Evolutionary conservation across 2,797 vertebrate species (phyloP), one percentile per base, ranked within the genome.

Genomic region (Halcyon chelicuti): DNA sequence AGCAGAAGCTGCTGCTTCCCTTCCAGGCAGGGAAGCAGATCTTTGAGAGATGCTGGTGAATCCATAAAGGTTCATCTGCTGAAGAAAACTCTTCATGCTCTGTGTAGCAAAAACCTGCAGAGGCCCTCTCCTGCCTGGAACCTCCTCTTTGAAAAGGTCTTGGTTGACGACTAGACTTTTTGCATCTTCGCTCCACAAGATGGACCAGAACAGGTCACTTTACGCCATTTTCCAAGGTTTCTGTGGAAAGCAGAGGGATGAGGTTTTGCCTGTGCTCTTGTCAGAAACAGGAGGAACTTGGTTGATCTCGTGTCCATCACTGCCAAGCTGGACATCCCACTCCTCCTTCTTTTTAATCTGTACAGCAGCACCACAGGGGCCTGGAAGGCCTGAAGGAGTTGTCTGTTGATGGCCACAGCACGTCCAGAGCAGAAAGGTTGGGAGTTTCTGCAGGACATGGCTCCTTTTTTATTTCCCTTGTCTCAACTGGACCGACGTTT

Each of bases 31-130:
- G 47, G 62, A 80, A 23, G 68, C 61, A 55, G 88, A 74, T 15
- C 55, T 55, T 2, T 18, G 3, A 39, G 75, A 78, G 33, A 95
- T 46, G 90, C 96, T 96, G 68, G 58, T 96, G 65, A 98, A 98
- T 9, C 97, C 47, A 0, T 75, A 75, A 9, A 2, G 1, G 5
- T 42, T 49, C 14, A 82, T 10, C 15, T 76, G 63, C 3, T 23
- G 15, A 23, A 29, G 3, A 10, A 88, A 68, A 20, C 39, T 54
- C 16, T 22, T 68, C 40, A 61, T 61, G 10, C 4, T 60, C n/a
- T 33, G 17, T 5, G 4, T 68, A 20, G 25, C 5, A 31, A 75
- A 88, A 22, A 82, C 14, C 0, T 2, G 29, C 29, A 33, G 14
- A 19, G 46, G 23, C 17, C 47, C 47, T 70, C 2, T 10, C 7